Base-by-base conservation (phyloP, 92 coral and sea anemone species). In the Zoanthus sansibaricus region DNA sequence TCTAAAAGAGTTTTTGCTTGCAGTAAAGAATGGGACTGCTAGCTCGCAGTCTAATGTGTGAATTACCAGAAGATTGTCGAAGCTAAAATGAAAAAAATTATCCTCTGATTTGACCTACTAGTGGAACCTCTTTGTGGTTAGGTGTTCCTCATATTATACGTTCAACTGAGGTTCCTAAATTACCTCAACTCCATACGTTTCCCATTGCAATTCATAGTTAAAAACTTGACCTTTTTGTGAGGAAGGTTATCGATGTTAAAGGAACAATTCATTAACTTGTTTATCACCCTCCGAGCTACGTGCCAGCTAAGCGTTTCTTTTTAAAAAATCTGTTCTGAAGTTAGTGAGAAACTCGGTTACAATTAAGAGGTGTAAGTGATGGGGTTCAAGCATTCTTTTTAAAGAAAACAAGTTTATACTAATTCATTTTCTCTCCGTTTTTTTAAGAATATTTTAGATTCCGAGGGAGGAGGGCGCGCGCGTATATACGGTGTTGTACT, bases 241-340 rank as follows among this genome's bases (percentile, higher is more conserved):
- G 18, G 62, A 47, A 62, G 85, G 85, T 66, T 80, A 80, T 80
- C 74, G 64, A 3, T 21, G 3, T 12, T 12, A 49, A 49, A 16
- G 58, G 31, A 66, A 62, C 45, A n/a, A 80, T 66, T 80, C 47
- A 80, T 80, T 12, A 80, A 64, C 45, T 80, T 66, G 85, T 72
- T 64, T 64, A 80, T 80, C 85, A 64, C 54, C 47, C 17, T 13
- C 52, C 68, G 21, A 14, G 6, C 18, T 61, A 6, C 68, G 15
- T 0, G 18, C 17, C 21, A 6, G 25, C 4, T 14, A 15, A 0
- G 8, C 42, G 42, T 37, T 37, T 1, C 2, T 37, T 37, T 16
- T n/a, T 1, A 3, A 16, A 62, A 62, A 62, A 62, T 17, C n/a
- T 7, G 18, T 62, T 20, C 31, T 8, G 10, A 62, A 6, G 30